These are phyloP conservation scores for Hemaris fuciformis DNA, from an alignment of 2,888 invertebrate species.

Conservation along the genomic window DNA sequence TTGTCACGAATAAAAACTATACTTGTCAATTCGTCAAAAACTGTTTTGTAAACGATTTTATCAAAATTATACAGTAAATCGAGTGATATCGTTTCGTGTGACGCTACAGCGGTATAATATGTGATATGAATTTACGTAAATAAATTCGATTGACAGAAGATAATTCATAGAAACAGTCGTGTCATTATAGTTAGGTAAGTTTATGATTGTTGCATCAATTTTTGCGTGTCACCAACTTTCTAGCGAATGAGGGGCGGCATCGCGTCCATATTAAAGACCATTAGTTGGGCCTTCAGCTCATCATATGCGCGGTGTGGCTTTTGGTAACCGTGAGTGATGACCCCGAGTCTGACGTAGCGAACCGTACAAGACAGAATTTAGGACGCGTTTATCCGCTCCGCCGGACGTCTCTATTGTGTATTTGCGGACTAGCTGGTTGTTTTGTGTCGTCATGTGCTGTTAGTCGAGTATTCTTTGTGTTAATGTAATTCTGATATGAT, in stretches of 20 bases:
- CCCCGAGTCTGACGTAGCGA: neutral
- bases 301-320: neutral
- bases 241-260: neutral
- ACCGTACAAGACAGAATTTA: constrained; percentile 19
- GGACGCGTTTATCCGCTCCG: constrained; percentile 27
- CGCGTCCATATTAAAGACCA: neutral
- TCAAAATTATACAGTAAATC: constrained; percentile 69
- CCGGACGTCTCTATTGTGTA: constrained; percentile 52
- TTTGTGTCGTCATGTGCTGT: constrained; percentile 65
- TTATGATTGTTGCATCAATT: constrained; percentile 57
- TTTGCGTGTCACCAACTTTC: constrained; percentile 15
- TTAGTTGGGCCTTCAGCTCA: constrained; percentile 8
- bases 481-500: constrained; percentile 64
- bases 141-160: constrained; percentile 56
- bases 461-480: constrained; percentile 62
- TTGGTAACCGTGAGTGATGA: neutral
- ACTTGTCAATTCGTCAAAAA: constrained; percentile 76
- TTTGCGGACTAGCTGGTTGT: constrained; percentile 54
- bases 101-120: constrained; percentile 66
- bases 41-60: constrained; percentile 69
- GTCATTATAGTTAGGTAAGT: constrained; percentile 71
- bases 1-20: constrained; percentile 68
- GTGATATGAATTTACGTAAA: constrained; percentile 62
- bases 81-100: constrained; percentile 62
- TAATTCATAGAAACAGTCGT: constrained; percentile 50